Evolutionary conservation across 37 sponge, comb jelly and placozoan genomes (phyloP), one percentile per base, ranked within the genome.

Genomic region (Tethya wilhelma): DNA sequence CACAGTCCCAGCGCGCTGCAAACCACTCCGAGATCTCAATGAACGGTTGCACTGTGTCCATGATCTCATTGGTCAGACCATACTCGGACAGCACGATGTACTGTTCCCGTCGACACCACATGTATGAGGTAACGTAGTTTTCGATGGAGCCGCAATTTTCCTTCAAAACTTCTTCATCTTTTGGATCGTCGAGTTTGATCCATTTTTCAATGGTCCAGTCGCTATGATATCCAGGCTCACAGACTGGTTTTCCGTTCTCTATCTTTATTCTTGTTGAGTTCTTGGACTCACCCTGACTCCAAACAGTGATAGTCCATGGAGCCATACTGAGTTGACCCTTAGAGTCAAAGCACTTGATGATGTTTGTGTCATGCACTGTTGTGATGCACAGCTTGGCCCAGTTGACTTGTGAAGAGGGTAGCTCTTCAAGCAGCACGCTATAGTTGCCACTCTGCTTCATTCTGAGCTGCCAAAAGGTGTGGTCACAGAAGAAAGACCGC

Each of bases 1-100:
- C 88, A 75, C 88, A 87, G 55, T 87, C 88, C 31, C 42, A 59
- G 30, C 88, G 45, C 1, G 82, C 88, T 55, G 68, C 62, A 56
- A 59, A 87, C 88, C 88, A 87, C 63, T 87, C 88, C 42, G 82
- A 76, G 31, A 74, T 71, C 44, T 56, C 70, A 58, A 87, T 81
- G 32, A 56, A 4, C 0, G 88, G 88, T 38, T 75, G 81, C 20
- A 80, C 30, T 4, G 12, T 44, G 63, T 87, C 82, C 38, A 87
- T 31, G 56, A 87, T 65, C 17, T 57, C 60, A 0, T 29, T 39
- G 11, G 53, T 26, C 30, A 81, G 40, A 5, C 88, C 88, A 14
- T 59, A 25, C 2, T 40, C 1, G 38, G 39, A 42, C 32, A 87
- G 46, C 19, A 75, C 77, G 28, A 87, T 56, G 29, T 75, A 22